Conservation (phyloP, 2,888 invertebrate genomes). For the Tillus elongatus region DNA sequence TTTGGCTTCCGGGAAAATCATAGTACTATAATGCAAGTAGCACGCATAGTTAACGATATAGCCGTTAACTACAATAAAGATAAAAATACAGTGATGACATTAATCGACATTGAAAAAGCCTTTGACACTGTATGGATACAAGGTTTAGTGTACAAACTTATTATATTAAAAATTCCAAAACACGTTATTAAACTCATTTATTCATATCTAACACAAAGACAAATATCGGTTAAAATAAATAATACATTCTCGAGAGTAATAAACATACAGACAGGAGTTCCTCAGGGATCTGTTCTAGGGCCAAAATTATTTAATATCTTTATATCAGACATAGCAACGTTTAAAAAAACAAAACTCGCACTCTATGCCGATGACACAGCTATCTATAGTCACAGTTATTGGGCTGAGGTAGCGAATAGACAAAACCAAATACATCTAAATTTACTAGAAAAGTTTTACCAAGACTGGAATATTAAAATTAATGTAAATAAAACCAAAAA, state of each 20-base stretch:
- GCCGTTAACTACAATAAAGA: slow-evolving; percentile 24
- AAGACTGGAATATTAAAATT: slow-evolving; percentile 17
- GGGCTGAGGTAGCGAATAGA: slow-evolving; percentile 9
- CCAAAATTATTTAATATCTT: slow-evolving; percentile 16
- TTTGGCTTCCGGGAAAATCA: slow-evolving; percentile 29
- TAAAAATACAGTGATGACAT: slow-evolving; percentile 23
- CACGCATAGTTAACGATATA: slow-evolving; percentile 25
- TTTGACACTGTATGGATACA: slow-evolving; percentile 32
- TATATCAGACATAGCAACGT: slow-evolving; percentile 11
- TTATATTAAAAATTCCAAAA: slow-evolving; percentile 18
- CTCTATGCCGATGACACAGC: slow-evolving; percentile 18
- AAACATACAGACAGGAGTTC: slow-evolving; percentile 19
- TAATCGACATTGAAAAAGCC: slow-evolving; percentile 33
- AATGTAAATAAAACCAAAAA: slow-evolving; percentile 16
- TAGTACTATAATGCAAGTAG: slow-evolving; percentile 27
- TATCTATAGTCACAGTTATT: slow-evolving; percentile 14
- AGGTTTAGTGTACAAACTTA: slow-evolving; percentile 29
- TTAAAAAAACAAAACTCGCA: slow-evolving; percentile 15
- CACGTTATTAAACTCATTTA: slow-evolving; percentile 22
- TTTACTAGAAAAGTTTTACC: slow-evolving; percentile 10
- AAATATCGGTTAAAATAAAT: slow-evolving; percentile 20
- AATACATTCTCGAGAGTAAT: slow-evolving; percentile 8
- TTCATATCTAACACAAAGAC: slow-evolving; percentile 23
- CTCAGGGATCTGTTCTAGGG: no score
- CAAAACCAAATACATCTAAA: slow-evolving; percentile 13